A percentile compares a stretch with the other conserved stretches of the same genome.
phyloP scores from a whole-genome alignment of 2,888 invertebrate genomes.

The Galeruca laticollis region DNA sequence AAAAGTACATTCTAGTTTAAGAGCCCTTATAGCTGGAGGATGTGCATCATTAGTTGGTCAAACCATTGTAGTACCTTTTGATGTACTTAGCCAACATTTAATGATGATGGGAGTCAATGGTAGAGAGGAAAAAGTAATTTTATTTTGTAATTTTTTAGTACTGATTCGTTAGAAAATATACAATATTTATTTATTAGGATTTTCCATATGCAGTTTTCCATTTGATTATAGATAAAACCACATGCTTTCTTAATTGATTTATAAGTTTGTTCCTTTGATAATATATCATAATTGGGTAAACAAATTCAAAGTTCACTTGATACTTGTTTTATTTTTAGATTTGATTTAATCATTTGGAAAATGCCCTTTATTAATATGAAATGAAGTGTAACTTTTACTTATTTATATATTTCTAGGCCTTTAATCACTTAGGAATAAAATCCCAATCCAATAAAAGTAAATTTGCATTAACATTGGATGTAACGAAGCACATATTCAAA shows the following conservation, averaged over 20 bases:
- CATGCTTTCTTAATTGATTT: no score
- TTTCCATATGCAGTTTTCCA: no score
- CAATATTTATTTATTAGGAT: no score
- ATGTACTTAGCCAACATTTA: conserved; percentile 95
- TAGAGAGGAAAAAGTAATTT: conserved; percentile 55
- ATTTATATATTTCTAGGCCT: conserved; percentile 57
- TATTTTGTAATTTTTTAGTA: background rate
- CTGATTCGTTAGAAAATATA: no score
- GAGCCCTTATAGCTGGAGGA: conserved; percentile 90
- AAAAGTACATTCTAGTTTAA: conserved; percentile 74
- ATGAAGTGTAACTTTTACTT: background rate
- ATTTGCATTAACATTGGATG: conserved; percentile 78
- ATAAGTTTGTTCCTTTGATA: no score
- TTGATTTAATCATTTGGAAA: no score
- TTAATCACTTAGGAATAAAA: conserved; percentile 83
- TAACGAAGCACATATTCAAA: conserved; percentile 82
- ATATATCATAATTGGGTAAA: no score
- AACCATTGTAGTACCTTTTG: conserved; percentile 96
- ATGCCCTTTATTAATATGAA: no score
- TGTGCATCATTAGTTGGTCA: conserved; percentile 94
- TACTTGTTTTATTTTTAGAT: no score
- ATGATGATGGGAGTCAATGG: conserved; percentile 85
- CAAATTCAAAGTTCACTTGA: no score
- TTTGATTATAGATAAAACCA: no score
- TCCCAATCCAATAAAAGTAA: conserved; percentile 73